phyloP scores from a whole-genome alignment of 1,140 invertebrate genomes.

The Drosophila repletoides region DNA sequence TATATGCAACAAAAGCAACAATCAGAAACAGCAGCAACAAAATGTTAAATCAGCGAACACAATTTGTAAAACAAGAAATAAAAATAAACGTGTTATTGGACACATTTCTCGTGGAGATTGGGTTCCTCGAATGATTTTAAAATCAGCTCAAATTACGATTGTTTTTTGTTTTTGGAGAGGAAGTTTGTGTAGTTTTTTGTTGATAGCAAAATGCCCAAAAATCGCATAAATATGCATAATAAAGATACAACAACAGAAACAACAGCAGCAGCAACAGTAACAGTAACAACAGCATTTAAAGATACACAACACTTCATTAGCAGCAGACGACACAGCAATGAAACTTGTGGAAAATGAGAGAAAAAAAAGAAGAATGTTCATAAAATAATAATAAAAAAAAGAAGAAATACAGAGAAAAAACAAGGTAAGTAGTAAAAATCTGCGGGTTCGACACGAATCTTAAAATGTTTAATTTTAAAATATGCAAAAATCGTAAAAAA shows the following conservation, averaged over 20 bases:
- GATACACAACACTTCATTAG: conserved; percentile 59
- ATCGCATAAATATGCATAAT: conserved; percentile 64
- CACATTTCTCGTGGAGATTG: conserved; percentile 28
- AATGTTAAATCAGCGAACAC: conserved; percentile 40
- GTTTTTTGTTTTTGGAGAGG: conserved; percentile 24
- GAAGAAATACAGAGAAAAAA: conserved; percentile 32
- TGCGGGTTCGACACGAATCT: conserved; percentile 68
- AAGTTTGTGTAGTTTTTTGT: conserved; percentile 27
- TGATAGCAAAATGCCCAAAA: neutral
- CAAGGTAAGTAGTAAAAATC: conserved; percentile 58
- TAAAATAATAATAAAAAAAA: conserved; percentile 15
- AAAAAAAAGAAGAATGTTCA: conserved; percentile 13
- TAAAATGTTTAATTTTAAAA: conserved; percentile 59
- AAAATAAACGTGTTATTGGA: conserved; percentile 62
- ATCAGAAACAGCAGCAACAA: conserved; percentile 41
- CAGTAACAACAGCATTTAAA: conserved; percentile 16
- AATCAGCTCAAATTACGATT: conserved; percentile 59
- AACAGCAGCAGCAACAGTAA: conserved; percentile 2
- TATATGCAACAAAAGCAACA: conserved; percentile 16
- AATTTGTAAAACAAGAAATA: conserved; percentile 68
- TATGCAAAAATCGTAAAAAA: conserved; percentile 71
- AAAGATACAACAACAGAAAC: conserved; percentile 31
- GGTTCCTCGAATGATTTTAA: conserved; percentile 6
- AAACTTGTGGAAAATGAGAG: conserved; percentile 18
- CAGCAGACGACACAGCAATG: conserved; percentile 40